Evolutionary conservation across 2,797 vertebrate species (phyloP).

Genomic region (Enteromius unitaeniatus): DNA sequence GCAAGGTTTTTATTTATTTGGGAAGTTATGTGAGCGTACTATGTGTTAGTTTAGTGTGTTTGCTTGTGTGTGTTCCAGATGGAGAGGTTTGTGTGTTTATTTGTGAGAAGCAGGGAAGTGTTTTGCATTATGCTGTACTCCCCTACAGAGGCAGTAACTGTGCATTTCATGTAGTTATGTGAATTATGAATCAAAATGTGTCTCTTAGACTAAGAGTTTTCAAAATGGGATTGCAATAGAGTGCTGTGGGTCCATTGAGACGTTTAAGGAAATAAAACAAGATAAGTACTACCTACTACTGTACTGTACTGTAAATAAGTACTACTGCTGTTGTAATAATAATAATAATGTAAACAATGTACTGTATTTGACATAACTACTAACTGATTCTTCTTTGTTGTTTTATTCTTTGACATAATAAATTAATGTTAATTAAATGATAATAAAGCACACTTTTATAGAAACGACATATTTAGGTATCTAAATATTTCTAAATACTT

Average conservation of each 20-base stretch:
- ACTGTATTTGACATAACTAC: neutral
- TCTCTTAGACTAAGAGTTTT: neutral
- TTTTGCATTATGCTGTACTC: neutral
- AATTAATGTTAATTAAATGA: neutral
- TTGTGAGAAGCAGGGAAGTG: neutral
- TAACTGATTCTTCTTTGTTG: neutral
- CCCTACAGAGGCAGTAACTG: neutral
- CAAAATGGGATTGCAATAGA: neutral
- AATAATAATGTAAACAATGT: neutral
- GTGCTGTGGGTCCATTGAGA: neutral
- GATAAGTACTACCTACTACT: neutral
- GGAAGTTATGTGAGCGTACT: neutral
- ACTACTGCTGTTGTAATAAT: neutral
- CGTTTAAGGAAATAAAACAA: neutral
- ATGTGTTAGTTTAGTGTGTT: neutral
- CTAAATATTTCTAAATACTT: neutral
- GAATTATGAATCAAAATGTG: constrained; percentile 7
- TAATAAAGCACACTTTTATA: neutral
- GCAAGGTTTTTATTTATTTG: neutral
- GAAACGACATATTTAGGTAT: neutral
- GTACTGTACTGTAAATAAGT: too few species aligned
- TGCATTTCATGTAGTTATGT: neutral
- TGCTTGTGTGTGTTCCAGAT: neutral
- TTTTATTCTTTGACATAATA: neutral
- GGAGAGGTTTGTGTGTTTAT: neutral